These are phyloP conservation scores for Paedocypris sp. DNA, from an alignment of 2,113 vertebrate genomes.

Conservation along the genomic window DNA sequence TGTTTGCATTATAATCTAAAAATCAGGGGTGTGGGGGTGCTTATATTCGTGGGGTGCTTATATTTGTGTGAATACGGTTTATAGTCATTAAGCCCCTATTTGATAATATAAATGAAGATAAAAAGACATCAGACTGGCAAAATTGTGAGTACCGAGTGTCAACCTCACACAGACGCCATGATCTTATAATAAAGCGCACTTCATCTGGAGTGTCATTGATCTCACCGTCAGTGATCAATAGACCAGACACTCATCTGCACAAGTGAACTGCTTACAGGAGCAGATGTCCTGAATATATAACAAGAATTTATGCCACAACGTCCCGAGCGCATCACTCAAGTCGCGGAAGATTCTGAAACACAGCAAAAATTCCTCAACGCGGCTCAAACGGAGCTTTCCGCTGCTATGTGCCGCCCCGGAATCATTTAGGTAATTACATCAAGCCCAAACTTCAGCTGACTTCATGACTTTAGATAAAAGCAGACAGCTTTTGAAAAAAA, in stretches of 20 bases:
- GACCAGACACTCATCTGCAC: slow-evolving; percentile 11
- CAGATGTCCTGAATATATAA: slow-evolving; percentile 1
- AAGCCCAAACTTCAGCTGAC: neutral
- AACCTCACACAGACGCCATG: neutral
- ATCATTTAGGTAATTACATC: neutral
- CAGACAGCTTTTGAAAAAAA: neutral
- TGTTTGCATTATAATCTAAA: too few species aligned
- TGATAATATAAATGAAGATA: neutral
- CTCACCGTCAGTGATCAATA: slow-evolving; percentile 15
- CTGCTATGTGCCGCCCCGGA: neutral
- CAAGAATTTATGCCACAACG: neutral
- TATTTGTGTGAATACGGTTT: too few species aligned
- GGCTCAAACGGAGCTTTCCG: neutral
- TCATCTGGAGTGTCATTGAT: slow-evolving; percentile 16
- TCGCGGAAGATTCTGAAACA: neutral
- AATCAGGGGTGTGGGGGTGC: too few species aligned
- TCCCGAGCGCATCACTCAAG: neutral
- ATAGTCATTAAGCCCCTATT: too few species aligned
- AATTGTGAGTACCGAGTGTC: neutral
- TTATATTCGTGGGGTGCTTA: too few species aligned
- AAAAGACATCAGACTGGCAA: neutral
- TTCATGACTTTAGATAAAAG: neutral
- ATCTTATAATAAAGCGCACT: neutral
- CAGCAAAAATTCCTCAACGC: neutral
- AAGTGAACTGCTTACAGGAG: slow-evolving; percentile 9